Conservation (phyloP, 2,797 vertebrate species). For the Bradypodion ventrale region DNA sequence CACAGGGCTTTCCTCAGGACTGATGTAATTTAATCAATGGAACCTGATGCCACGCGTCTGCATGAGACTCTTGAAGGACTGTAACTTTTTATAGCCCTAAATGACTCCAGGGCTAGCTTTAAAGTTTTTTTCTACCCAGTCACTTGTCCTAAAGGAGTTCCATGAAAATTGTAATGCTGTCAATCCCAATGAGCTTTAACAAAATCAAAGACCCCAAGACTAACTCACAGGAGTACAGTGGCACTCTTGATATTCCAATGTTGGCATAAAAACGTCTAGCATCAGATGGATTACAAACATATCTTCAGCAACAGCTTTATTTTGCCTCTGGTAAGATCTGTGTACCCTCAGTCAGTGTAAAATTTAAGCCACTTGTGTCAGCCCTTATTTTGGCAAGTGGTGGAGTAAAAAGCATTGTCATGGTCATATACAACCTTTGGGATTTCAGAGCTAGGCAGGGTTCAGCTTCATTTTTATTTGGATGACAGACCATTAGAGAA, state of each 20-base stretch:
- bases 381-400: not conserved
- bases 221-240: not conserved
- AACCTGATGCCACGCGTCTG: not conserved
- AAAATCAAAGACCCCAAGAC: not conserved
- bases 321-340: not conserved
- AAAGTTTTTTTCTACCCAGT: constrained; percentile 4
- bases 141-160: not conserved
- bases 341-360: not conserved
- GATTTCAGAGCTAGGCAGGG: too few relatives aligned
- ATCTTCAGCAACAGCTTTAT: not conserved
- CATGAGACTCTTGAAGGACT: not conserved
- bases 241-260: not conserved
- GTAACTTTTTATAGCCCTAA: not conserved
- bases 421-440: not conserved
- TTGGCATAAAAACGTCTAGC: too few relatives aligned
- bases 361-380: too few relatives aligned
- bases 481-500: too few relatives aligned
- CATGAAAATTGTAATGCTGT: not conserved
- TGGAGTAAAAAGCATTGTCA: too few relatives aligned
- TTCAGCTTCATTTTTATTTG: too few relatives aligned
- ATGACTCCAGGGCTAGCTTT: not conserved
- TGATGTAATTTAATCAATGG: too few relatives aligned
- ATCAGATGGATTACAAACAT: not conserved
- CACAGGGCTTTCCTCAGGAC: too few relatives aligned
- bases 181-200: not conserved